These are phyloP conservation scores for Fragum sueziense DNA, from an alignment of 2,888 invertebrate genomes.

Conservation along the genomic window DNA sequence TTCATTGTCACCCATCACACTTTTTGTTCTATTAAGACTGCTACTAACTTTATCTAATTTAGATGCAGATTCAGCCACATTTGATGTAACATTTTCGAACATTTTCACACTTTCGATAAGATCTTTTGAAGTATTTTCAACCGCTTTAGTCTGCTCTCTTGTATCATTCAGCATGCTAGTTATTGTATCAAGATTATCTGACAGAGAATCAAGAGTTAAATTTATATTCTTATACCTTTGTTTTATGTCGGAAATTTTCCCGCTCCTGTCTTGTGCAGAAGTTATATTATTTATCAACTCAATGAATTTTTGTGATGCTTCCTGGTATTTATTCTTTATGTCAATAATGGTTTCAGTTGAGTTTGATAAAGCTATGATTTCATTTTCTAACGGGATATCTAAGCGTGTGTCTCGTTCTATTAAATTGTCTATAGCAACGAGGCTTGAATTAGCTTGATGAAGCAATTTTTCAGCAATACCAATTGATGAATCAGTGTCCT, in stretches of 20 bases:
- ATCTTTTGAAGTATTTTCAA: background rate
- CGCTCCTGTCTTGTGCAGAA: slow-evolving; percentile 13
- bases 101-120: background rate
- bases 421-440: background rate
- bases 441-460: background rate
- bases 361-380: background rate
- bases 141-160: background rate
- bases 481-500: slow-evolving; percentile 21
- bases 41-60: background rate
- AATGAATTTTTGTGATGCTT: background rate
- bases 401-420: background rate
- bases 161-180: background rate
- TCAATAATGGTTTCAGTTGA: background rate
- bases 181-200: slow-evolving; percentile 2
- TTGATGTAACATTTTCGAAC: background rate
- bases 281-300: slow-evolving; percentile 25
- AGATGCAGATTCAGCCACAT: background rate
- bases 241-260: slow-evolving; percentile 33
- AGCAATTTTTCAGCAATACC: background rate
- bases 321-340: background rate
- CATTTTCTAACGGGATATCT: background rate
- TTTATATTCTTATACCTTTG: slow-evolving; percentile 27
- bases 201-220: slow-evolving; percentile 27
- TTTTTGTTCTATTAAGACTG: background rate
- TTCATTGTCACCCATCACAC: background rate